phyloP scores from a whole-genome alignment of 2,113 vertebrate species.

The Otolemur garnettii region DNA sequence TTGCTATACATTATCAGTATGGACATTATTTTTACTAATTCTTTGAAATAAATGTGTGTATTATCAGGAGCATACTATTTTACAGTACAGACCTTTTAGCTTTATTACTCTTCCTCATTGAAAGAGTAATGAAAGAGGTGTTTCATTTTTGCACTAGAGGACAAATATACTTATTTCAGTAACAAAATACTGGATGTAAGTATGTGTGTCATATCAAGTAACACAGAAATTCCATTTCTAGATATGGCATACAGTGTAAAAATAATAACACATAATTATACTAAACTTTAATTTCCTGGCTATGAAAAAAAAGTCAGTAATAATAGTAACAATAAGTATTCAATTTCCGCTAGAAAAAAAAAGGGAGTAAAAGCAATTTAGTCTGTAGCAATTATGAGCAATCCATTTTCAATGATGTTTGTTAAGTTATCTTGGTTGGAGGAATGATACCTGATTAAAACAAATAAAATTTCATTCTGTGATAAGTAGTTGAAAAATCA shows the following conservation, averaged over 20 bases:
- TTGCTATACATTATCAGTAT: not conserved
- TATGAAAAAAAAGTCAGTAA: not conserved
- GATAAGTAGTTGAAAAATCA: not conserved
- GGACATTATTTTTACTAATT: not conserved
- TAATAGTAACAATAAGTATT: not conserved
- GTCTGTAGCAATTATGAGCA: not conserved
- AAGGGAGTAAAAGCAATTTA: not conserved
- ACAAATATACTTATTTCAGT: slow-evolving; percentile 19
- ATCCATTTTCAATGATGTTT: not conserved
- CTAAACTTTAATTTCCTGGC: not conserved
- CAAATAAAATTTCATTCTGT: not conserved
- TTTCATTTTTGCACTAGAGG: not conserved
- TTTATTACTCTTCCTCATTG: not conserved
- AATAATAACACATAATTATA: not conserved
- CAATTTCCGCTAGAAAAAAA: not conserved
- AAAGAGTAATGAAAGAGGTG: not conserved
- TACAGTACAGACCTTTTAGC: not conserved
- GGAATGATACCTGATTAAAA: not conserved
- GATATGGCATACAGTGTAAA: not conserved
- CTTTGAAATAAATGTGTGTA: slow-evolving; percentile 15
- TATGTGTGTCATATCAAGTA: not conserved
- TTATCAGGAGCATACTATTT: slow-evolving; percentile 9
- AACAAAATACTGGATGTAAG: not conserved
- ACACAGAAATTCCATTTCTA: slow-evolving; percentile 12
- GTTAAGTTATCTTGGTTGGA: not conserved